Evolutionary conservation across 2,113 vertebrate genomes (phyloP).

Genomic region (human (Homo sapiens)): GRCh38 chr19:6674001-6674500

Average conservation of each 20-base stretch:
- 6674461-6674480: too few relatives aligned
- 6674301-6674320: too few relatives aligned
- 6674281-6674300: too few relatives aligned
- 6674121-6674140: background rate
- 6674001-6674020: background rate
- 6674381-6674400: too few relatives aligned
- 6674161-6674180: background rate
- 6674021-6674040: background rate
- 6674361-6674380: too few relatives aligned
- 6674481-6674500: too few relatives aligned
- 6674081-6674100: background rate
- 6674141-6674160: background rate
- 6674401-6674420: too few relatives aligned
- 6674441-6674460: too few relatives aligned
- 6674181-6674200: background rate
- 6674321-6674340: too few relatives aligned
- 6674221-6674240: background rate
- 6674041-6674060: background rate
- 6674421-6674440: too few relatives aligned
- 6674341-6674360: too few relatives aligned
- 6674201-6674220: background rate
- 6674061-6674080: accelerated
- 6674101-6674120: background rate
- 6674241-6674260: background rate
- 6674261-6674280: background rate